A percentile compares a stretch with the other conserved stretches of the same genome.
Conservation (phyloP, 2,797 vertebrate genomes). For the Tenualosa ilisha region DNA sequence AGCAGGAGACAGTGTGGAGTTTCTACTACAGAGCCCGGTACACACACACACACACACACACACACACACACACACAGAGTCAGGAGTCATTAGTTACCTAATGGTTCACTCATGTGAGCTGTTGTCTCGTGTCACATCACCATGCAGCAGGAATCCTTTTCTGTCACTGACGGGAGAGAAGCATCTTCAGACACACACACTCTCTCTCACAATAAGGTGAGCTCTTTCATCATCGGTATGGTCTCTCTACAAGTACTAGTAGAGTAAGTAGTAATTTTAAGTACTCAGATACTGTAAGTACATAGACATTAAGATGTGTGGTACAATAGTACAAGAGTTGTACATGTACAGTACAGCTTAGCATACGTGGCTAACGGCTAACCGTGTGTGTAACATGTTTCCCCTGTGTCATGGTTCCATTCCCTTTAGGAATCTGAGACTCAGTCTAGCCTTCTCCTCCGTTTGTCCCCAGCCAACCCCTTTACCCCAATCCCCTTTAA, state of each 20-base stretch:
- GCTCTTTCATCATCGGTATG: neutral
- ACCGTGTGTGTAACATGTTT: neutral
- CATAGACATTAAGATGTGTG: no score
- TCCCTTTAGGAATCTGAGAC: slow-evolving; percentile 80
- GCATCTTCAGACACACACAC: neutral
- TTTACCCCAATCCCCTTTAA: slow-evolving; percentile 93
- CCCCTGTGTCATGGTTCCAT: slow-evolving; percentile 59
- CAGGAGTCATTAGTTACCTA: slow-evolving; percentile 7
- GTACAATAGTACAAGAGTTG: no score
- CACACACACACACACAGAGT: neutral
- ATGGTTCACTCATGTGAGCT: slow-evolving; percentile 4
- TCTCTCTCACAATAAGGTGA: neutral
- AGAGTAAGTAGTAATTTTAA: no score
- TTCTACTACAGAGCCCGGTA: slow-evolving; percentile 90
- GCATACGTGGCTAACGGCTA: no score
- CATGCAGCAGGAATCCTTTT: slow-evolving; percentile 49
- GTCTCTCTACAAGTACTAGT: no score
- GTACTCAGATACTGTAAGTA: no score
- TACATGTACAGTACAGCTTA: neutral
- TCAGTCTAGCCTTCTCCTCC: slow-evolving; percentile 80
- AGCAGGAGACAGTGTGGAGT: slow-evolving; percentile 86
- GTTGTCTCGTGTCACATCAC: slow-evolving; percentile 42
- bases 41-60: neutral
- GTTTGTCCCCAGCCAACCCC: slow-evolving; percentile 86
- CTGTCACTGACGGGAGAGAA: neutral